phyloP scores from a whole-genome alignment of 2,797 vertebrate genomes.

The Urocyon cinereoargenteus region DNA sequence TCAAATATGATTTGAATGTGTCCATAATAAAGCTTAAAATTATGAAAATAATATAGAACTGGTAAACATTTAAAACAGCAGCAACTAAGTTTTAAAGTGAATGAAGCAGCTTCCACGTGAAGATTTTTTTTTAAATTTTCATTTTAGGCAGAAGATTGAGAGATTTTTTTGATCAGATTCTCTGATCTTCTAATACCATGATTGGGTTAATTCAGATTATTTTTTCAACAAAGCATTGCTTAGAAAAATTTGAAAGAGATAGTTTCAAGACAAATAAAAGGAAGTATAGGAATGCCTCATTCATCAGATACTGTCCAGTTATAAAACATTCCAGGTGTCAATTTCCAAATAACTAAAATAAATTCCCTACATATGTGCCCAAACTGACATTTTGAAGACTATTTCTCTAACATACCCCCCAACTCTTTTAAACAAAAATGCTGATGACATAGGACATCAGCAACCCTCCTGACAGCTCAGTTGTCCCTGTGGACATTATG shows the following conservation, averaged over 20 bases:
- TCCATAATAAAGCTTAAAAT: neutral
- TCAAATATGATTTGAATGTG: neutral
- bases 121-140: slow-evolving; percentile 40
- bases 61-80: neutral
- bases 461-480: neutral
- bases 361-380: neutral
- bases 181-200: neutral
- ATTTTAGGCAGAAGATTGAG: slow-evolving; percentile 41
- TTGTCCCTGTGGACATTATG: neutral
- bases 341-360: slow-evolving; percentile 42
- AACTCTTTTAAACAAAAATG: slow-evolving; percentile 4
- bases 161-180: neutral
- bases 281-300: slow-evolving; percentile 28
- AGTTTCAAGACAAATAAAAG: slow-evolving; percentile 59
- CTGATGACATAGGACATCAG: neutral
- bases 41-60: slow-evolving; percentile 22
- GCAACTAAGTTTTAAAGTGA: neutral
- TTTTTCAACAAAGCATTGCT: slow-evolving; percentile 49
- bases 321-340: slow-evolving; percentile 23
- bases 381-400: slow-evolving; percentile 9
- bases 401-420: neutral
- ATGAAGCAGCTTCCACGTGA: neutral
- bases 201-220: slow-evolving; percentile 18
- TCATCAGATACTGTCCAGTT: slow-evolving; percentile 45
- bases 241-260: slow-evolving; percentile 59